Evolutionary conservation across 2,888 invertebrate species (phyloP).

Genomic region (Eristalis intricaria): DNA sequence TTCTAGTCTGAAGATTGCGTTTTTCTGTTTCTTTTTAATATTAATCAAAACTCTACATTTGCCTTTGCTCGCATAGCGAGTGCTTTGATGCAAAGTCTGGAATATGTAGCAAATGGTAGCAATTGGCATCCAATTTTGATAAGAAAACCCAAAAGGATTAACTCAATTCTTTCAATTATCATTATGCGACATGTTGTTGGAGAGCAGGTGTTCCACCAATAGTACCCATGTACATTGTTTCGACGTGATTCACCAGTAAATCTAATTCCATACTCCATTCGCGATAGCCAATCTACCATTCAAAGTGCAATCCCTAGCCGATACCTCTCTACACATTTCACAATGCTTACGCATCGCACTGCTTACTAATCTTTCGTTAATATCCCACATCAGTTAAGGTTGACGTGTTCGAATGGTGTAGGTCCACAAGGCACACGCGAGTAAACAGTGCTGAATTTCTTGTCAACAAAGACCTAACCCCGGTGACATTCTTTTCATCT

Average conservation of each 20-base stretch:
- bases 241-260: not conserved
- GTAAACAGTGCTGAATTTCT: not conserved
- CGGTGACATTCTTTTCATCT: not conserved
- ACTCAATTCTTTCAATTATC: too few relatives aligned
- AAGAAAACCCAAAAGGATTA: too few relatives aligned
- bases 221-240: too few relatives aligned
- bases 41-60: too few relatives aligned
- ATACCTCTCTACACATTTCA: not conserved
- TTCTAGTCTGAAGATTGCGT: too few relatives aligned
- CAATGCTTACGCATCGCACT: not conserved
- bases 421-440: not conserved
- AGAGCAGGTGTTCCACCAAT: not conserved
- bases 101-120: too few relatives aligned
- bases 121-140: too few relatives aligned
- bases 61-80: too few relatives aligned
- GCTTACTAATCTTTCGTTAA: not conserved
- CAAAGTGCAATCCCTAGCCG: not conserved
- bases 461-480: slow-evolving; percentile 18
- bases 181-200: not conserved
- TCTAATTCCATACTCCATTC: not conserved
- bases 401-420: not conserved
- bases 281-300: not conserved
- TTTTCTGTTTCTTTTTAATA: too few relatives aligned
- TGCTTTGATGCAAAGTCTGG: too few relatives aligned
- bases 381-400: not conserved